phyloP scores from a whole-genome alignment of 2,797 vertebrate species.

The Hybognathus amarus region DNA sequence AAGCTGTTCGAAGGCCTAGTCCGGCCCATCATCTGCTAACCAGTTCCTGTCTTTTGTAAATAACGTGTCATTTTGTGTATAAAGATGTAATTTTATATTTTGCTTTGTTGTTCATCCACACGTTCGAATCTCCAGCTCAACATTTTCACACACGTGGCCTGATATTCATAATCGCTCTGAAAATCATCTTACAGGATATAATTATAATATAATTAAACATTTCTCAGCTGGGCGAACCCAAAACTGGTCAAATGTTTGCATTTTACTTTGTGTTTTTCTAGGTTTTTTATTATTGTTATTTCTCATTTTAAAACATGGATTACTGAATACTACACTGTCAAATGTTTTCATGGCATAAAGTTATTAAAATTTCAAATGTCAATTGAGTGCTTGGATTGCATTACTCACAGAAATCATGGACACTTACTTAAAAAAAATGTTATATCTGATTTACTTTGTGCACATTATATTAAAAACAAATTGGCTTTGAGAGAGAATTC shows the following conservation, averaged over 20 bases:
- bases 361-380: conserved; percentile 6
- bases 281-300: neutral
- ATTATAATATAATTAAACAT: no score
- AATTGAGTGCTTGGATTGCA: neutral
- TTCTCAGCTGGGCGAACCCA: neutral
- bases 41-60: neutral
- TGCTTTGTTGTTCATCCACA: neutral
- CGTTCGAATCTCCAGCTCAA: neutral
- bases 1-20: neutral
- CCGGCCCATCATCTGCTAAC: no score
- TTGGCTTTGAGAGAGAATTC: neutral
- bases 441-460: neutral
- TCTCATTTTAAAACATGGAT: neutral
- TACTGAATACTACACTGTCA: neutral
- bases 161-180: neutral
- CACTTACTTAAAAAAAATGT: rapidly evolving
- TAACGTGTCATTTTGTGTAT: neutral
- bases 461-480: neutral
- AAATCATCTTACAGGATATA: neutral
- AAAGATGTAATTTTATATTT: neutral
- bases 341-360: neutral
- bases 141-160: neutral
- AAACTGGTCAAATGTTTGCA: neutral
- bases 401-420: neutral
- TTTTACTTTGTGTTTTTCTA: neutral